Evolutionary conservation across 2,113 vertebrate species (phyloP), one percentile per base, ranked within the genome.

Genomic region (Eurypyga helias): DNA sequence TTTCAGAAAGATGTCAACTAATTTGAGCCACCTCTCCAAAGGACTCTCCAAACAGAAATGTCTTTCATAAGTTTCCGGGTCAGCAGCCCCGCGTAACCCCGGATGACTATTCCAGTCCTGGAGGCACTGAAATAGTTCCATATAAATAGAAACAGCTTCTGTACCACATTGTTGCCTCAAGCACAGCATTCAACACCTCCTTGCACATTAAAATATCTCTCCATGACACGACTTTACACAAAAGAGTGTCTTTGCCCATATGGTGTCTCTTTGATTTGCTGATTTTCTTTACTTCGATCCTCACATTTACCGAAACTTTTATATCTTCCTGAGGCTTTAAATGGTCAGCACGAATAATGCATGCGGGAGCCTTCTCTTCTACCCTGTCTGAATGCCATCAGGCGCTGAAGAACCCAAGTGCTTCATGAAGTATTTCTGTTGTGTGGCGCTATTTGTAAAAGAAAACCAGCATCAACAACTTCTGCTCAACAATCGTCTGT

Each of bases 11-110:
- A 97, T 96, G 89, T 95, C 95, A 85, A 96, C 98, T 95, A 97
- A 98, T 98, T 95, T 98, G 97, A 98, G 96, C 82, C 97, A 93
- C 94, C 91, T 97, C 98, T 98, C 96, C 94, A 98, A 98, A 97
- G 76, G 83, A 95, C 96, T 97, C 96, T 97, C 94, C 98, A 97
- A 98, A 98, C 98, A 99, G 98, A 98, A 99, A 98, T 98, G 98
- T 98, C 97, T 98, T 98, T 98, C 97, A 98, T 98, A 98, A 98
- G 98, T 98, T 99, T 99, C 99, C 98, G 98, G 99, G 99, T 99
- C 99, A 99, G 95, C 83, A 97, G 98, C 97, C 98, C 97, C 97
- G 78, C 54, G 62, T 98, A 97, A 98, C 98, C 96, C 90, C 97
- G 96, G 97, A 98, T 98, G 96, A 97, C 72, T 95, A 98, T 98